Base-by-base conservation (phyloP, 2,888 invertebrate species). In the Morinoia aosen region DNA sequence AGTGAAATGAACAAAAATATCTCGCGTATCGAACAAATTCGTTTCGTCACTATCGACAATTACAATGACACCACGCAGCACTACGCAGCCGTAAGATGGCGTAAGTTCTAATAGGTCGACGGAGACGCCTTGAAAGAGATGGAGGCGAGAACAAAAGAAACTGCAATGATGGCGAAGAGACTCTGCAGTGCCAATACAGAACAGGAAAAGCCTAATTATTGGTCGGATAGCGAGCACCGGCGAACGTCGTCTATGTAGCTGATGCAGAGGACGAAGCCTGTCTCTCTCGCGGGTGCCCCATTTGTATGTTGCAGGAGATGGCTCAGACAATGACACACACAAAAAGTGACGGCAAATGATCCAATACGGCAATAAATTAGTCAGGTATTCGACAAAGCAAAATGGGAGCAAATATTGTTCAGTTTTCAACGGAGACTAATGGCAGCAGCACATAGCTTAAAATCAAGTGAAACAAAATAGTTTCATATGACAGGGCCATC, bases 131-230 rank as follows among this genome's bases (percentile, higher is more conserved):
- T 61, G 61, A 61, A 61, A 76, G 76, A 76, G 76, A 33, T 76
- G 48, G 48, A 48, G 48, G 76, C 76, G 76, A 76, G 76, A 76
- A 76, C 76, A 76, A 76, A 76, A 76, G 76, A 76, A 76, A 76
- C 76, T 76, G 76, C 76, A 76, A 76, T 76, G 48, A 48, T 48
- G 76, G 76, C 10, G 76, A 76, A 76, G 76, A 76, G 76, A 76
- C 76, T 76, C 76, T 76, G 76, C 76, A 76, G 76, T 76, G 76
- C 76, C 76, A 76, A 90, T 48, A 48, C 90, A 90, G 90, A 48
- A 48, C 90, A 90, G 90, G 90, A 90, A 90, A 40, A 39, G 90
- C 90, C 90, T 48, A 90, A 90, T 90, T 48, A 90, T 90, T 90
- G 90, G 90, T 39, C 11, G 39, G 90, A 90, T 48, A 40, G 90